Base-by-base conservation (phyloP, 2,888 invertebrate species). In the Dinocampus coccinellae region DNA sequence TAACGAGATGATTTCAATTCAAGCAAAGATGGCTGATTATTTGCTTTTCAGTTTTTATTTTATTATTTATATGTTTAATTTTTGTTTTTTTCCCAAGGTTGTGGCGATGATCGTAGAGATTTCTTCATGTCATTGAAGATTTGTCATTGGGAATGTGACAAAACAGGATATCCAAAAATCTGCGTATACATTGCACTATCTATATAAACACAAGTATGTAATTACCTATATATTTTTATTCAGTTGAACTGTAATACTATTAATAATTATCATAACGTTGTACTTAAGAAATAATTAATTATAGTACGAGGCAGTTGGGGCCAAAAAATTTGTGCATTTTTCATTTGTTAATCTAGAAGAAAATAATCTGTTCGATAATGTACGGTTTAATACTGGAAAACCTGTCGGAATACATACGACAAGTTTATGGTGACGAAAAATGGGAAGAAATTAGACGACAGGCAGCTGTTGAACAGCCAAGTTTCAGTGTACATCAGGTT, bases 361-460 rank as follows among this genome's bases (percentile, higher is more conserved):
- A 34, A 34, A 42, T 3, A 68, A 33, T 68, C 57, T 57, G 36
- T 79, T 1, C 11, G 84, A 88, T 73, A 74, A 98, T 99, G 99
- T 99, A 99, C 90, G 99, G 99, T 39, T 90, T 99, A 76, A 92
- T 99, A 53, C 89, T 99, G 82, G 98, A 98, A 88, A 97, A 97
- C 85, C 92, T 98, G 89, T 94, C 95, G 79, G 96, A 97, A 88
- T 97, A 93, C 89, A 95, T 99, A 84, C 94, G 95, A 74, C 92
- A 94, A 82, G 94, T 93, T n/a, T 98, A 97, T 88, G 98, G 98
- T 0, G 97, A 97, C 84, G 95, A 95, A 70, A 92, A 93, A 81
- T 98, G 98, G 98, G 95, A 97, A 81, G 95, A 96, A 84, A 95
- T 98, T 74, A 89, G 97, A 70, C 89, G 94, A 71, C 93, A 93